phyloP scores from a whole-genome alignment of 2,113 vertebrate species.

The Oxygymnocypris stewartii region DNA sequence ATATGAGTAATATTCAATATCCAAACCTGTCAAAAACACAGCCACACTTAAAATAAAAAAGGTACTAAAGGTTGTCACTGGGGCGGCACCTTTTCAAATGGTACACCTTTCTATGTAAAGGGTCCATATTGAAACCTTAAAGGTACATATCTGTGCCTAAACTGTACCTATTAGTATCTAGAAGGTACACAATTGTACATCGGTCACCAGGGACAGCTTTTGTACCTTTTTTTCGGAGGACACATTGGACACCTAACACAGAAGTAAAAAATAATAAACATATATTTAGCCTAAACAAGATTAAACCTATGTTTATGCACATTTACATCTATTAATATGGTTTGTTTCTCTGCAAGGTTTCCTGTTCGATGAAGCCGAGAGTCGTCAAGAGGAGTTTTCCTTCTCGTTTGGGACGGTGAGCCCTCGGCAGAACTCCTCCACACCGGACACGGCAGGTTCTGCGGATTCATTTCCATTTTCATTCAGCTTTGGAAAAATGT shows the following conservation, averaged over 20 bases:
- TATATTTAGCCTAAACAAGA: not conserved
- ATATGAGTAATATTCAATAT: not conserved
- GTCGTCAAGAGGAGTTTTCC: conserved; percentile 63
- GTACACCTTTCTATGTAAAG: not conserved
- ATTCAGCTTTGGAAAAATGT: conserved; percentile 67
- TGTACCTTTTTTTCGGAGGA: not conserved
- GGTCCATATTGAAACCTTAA: no score
- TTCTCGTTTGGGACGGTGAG: conserved; percentile 69
- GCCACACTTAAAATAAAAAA: not conserved
- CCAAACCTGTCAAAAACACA: not conserved
- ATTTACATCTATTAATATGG: not conserved
- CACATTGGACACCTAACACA: not conserved
- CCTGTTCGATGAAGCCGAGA: conserved; percentile 69
- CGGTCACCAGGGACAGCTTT: not conserved
- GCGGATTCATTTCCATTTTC: conserved; percentile 70
- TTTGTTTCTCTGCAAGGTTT: conserved; percentile 61
- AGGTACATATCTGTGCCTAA: not conserved
- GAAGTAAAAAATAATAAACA: not conserved
- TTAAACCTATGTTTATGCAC: not conserved
- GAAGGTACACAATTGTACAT: not conserved
- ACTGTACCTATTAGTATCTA: not conserved
- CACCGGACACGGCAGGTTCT: conserved; percentile 48
- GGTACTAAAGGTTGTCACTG: no score
- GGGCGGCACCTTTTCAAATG: not conserved
- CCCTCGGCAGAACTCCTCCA: conserved; percentile 41